These are phyloP conservation scores for Metaphire vulgaris DNA, from an alignment of 1,140 invertebrate genomes.

Conservation along the genomic window DNA sequence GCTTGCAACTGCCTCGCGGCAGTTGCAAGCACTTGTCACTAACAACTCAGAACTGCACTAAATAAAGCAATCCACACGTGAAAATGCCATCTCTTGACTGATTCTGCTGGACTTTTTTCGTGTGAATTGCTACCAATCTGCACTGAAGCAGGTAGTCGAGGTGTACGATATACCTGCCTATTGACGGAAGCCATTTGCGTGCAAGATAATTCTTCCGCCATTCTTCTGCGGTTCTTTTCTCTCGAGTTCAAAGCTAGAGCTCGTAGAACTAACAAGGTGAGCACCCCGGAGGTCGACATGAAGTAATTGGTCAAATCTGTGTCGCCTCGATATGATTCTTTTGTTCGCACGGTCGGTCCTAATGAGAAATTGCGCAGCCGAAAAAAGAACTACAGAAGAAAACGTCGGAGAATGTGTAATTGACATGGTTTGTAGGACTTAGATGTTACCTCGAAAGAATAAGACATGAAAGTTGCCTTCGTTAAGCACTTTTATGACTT, in stretches of 20 bases:
- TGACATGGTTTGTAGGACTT: not conserved
- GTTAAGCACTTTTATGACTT: no score
- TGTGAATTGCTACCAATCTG: no score
- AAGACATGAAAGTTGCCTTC: constrained; percentile 2
- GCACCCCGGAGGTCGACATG: not conserved
- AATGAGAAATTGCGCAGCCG: not conserved
- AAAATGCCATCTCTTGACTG: no score
- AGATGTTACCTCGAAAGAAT: no score
- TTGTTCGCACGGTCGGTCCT: not conserved
- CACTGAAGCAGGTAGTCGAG: not conserved
- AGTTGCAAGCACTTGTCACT: no score
- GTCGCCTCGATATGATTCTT: no score
- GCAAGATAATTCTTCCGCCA: no score
- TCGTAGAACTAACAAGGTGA: not conserved
- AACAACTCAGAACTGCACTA: no score
- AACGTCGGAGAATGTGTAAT: not conserved
- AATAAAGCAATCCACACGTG: no score
- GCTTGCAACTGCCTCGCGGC: no score
- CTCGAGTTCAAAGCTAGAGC: not conserved
- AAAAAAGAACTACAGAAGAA: not conserved
- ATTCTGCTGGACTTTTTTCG: no score
- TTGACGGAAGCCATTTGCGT: not conserved
- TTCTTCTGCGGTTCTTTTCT: not conserved
- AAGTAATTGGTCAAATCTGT: not conserved
- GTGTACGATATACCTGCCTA: not conserved